These are phyloP conservation scores for Drosophila neutralis DNA, from an alignment of 2,888 invertebrate genomes.

Conservation along the genomic window DNA sequence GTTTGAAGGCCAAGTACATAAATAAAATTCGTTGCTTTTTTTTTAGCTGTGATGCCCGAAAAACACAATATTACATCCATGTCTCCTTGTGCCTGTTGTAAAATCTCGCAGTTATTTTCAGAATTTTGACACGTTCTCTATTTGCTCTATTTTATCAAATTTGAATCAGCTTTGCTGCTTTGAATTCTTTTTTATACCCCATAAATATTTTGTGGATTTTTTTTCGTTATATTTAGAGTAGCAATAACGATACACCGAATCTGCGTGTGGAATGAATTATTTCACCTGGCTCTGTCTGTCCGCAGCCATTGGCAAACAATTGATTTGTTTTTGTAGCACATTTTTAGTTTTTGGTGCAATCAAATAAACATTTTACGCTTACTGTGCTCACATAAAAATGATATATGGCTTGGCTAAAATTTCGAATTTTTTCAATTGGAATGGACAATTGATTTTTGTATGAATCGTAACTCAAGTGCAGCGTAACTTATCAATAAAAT, in stretches of 20 bases:
- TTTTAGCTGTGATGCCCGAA: background rate
- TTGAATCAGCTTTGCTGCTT: background rate
- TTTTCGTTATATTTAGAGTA: slow-evolving; percentile 15
- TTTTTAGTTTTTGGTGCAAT: slow-evolving; percentile 19
- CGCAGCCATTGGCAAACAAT: slow-evolving; percentile 4
- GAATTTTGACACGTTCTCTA: background rate
- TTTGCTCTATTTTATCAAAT: background rate
- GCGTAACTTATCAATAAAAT: background rate
- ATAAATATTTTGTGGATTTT: slow-evolving; percentile 6
- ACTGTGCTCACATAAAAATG: slow-evolving; percentile 33
- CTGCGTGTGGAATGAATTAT: slow-evolving; percentile 12
- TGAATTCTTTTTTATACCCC: background rate
- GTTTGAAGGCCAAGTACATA: background rate
- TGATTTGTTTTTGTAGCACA: slow-evolving; percentile 14
- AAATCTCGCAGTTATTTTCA: background rate
- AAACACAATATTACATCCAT: background rate
- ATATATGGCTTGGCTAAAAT: slow-evolving; percentile 18
- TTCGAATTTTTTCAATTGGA: background rate
- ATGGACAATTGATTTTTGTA: slow-evolving; percentile 12
- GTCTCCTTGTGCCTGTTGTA: background rate
- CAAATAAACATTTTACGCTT: slow-evolving; percentile 32
- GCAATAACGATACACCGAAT: slow-evolving; percentile 11
- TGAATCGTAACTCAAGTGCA: slow-evolving; percentile 17
- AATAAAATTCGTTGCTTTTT: background rate
- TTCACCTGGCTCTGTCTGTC: slow-evolving; percentile 7